phyloP scores from a whole-genome alignment of 2,797 vertebrate species.

The Anolis apletophallus region DNA sequence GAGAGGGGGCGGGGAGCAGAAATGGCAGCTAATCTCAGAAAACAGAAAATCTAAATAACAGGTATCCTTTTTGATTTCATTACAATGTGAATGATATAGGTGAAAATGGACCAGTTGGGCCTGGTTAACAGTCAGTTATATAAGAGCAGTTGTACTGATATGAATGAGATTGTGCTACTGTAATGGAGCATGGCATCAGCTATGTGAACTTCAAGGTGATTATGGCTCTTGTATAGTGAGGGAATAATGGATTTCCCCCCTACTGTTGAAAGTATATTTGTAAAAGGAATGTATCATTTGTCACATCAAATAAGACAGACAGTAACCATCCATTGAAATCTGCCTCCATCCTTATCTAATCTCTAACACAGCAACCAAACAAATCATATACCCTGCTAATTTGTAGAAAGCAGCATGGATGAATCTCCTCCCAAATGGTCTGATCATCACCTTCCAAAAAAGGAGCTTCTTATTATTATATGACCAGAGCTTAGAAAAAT shows the following conservation, averaged over 20 bases:
- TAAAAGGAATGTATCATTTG: conserved; percentile 26
- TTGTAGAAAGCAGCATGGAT: background rate
- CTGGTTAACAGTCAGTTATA: conserved; percentile 40
- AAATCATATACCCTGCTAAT: background rate
- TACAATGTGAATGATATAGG: conserved; percentile 17
- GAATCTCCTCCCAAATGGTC: background rate
- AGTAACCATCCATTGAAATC: background rate
- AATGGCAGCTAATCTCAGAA: background rate
- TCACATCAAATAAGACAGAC: background rate
- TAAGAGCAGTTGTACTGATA: conserved; percentile 24
- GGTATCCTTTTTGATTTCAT: background rate
- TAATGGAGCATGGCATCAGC: conserved; percentile 30
- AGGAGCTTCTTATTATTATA: background rate
- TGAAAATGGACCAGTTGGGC: conserved; percentile 30
- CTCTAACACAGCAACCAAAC: conserved; percentile 3
- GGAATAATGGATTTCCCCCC: background rate
- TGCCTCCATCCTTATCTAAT: background rate
- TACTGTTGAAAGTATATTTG: background rate
- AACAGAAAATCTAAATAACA: conserved; percentile 26
- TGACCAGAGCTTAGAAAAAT: no score
- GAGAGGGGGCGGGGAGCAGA: background rate
- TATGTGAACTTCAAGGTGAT: background rate
- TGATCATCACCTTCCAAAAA: background rate
- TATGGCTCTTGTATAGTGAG: background rate
- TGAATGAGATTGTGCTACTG: background rate